phyloP scores from a whole-genome alignment of 2,888 invertebrate species.

The Drosophila multiciliata region DNA sequence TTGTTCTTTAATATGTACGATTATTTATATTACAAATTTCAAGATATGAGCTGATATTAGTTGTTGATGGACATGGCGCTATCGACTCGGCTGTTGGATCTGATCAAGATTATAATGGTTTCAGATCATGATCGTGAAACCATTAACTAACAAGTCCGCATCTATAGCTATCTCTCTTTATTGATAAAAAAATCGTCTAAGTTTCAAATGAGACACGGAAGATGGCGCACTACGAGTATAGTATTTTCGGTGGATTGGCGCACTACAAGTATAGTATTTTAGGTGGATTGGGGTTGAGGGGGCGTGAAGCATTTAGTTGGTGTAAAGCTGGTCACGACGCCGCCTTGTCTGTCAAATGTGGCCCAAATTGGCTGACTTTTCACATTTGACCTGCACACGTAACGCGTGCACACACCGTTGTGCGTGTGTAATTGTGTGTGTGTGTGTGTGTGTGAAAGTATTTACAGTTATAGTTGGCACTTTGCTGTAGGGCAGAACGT shows the following conservation, averaged over 20 bases:
- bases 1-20: neutral
- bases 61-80: neutral
- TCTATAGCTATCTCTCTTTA: neutral
- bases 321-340: conserved; percentile 51
- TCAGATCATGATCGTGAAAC: neutral
- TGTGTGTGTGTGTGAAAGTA: conserved; percentile 23
- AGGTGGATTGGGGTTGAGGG: neutral
- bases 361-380: conserved; percentile 76
- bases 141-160: no score
- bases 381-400: conserved; percentile 80
- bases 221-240: neutral
- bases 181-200: conserved; percentile 7
- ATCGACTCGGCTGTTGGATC: neutral
- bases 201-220: conserved; percentile 2
- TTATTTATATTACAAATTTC: neutral
- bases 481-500: conserved; percentile 55
- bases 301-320: conserved; percentile 31
- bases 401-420: conserved; percentile 43
- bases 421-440: conserved; percentile 33
- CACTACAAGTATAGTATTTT: neutral
- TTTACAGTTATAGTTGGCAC: conserved; percentile 61
- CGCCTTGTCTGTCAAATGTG: conserved; percentile 74
- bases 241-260: neutral
- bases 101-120: neutral
- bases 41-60: no score